These are phyloP conservation scores for Ptychadena robeensis DNA, from an alignment of 2,797 vertebrate species.

Conservation along the genomic window DNA sequence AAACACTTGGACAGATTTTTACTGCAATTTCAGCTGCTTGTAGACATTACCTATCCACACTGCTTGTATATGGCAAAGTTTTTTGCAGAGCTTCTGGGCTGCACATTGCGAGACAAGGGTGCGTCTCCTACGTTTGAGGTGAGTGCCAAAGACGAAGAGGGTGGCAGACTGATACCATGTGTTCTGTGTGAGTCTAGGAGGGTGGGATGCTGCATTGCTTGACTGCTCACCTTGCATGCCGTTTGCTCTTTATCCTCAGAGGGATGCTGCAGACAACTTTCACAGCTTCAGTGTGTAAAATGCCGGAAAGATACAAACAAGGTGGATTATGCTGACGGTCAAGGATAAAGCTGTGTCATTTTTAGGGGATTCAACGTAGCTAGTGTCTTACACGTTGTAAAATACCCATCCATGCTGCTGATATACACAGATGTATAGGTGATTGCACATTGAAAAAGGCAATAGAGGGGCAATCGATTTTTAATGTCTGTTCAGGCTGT, in stretches of 20 bases:
- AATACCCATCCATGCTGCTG: background rate
- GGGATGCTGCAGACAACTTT: constrained; percentile 53
- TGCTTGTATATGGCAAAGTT: constrained; percentile 82
- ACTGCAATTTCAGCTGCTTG: constrained; percentile 47
- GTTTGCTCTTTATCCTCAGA: constrained; percentile 37
- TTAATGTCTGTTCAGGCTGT: constrained; percentile 3
- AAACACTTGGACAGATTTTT: constrained; percentile 46
- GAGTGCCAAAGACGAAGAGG: constrained; percentile 61
- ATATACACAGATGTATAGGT: constrained; percentile 17
- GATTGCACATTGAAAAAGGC: constrained; percentile 20
- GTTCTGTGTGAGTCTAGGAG: constrained; percentile 5
- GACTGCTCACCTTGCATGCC: constrained; percentile 50
- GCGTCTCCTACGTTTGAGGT: constrained; percentile 78
- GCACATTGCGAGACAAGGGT: constrained; percentile 79
- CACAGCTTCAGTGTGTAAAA: background rate
- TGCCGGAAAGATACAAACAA: constrained; percentile 19
- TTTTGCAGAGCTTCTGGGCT: constrained; percentile 82
- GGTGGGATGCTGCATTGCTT: constrained; percentile 53
- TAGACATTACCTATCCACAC: constrained; percentile 49
- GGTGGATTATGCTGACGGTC: constrained; percentile 10
- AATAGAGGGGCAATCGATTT: background rate
- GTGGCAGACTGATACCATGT: constrained; percentile 13
- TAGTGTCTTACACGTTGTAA: background rate
- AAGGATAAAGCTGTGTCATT: background rate
- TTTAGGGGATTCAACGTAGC: background rate